Evolutionary conservation across 2,797 vertebrate genomes (phyloP).

Genomic region (Melanotaenia trifasciata): DNA sequence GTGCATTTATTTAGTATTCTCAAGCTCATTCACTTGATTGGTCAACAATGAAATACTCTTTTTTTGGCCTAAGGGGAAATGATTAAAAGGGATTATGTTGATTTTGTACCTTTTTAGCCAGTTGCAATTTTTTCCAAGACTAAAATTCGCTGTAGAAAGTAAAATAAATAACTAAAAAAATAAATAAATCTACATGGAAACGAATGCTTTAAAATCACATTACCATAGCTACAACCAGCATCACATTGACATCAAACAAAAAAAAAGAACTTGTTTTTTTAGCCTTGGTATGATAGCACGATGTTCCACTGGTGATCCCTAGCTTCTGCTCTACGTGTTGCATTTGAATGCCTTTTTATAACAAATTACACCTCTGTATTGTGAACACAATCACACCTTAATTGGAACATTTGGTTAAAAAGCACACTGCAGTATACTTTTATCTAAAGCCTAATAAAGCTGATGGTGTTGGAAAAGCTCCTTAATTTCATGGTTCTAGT

Average conservation of each 20-base stretch:
- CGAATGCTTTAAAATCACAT: slow-evolving; percentile 15
- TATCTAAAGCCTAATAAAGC: slow-evolving; percentile 6
- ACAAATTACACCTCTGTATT: slow-evolving; percentile 14
- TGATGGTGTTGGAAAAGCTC: background rate
- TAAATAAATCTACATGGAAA: slow-evolving; percentile 13
- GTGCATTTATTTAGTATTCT: background rate
- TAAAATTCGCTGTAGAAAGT: background rate
- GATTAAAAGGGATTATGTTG: background rate
- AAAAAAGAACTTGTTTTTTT: no score
- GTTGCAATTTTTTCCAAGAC: background rate
- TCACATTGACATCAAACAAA: no score
- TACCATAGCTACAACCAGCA: background rate
- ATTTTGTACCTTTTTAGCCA: background rate
- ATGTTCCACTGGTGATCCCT: background rate
- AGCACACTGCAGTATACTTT: slow-evolving; percentile 8
- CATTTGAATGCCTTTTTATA: slow-evolving; percentile 26
- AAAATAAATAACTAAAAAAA: background rate
- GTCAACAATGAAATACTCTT: background rate
- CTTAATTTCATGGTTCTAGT: background rate
- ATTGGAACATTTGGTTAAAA: slow-evolving; percentile 50
- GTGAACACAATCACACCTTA: slow-evolving; percentile 29
- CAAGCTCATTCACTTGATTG: background rate
- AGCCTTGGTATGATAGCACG: no score
- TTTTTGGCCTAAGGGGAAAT: background rate
- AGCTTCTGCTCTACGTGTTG: background rate